These are phyloP conservation scores for Dasyornis broadbenti DNA, from an alignment of 2,113 vertebrate genomes.

Conservation along the genomic window DNA sequence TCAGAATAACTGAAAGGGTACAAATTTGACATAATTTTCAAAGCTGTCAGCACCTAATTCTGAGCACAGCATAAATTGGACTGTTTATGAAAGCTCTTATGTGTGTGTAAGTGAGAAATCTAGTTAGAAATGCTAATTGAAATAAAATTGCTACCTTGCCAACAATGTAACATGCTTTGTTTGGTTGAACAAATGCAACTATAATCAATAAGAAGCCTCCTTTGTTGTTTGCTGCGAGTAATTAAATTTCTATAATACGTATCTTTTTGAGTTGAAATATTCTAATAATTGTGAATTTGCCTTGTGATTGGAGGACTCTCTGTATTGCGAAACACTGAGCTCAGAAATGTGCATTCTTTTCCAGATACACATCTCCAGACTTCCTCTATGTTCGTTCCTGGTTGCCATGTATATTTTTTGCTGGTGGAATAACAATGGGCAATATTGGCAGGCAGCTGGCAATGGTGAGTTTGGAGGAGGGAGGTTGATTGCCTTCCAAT, in stretches of 20 bases:
- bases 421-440: conserved; percentile 96
- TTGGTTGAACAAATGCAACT: not conserved
- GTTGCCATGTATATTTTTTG: conserved; percentile 97
- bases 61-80: not conserved
- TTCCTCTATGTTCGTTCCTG: conserved; percentile 96
- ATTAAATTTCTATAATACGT: not conserved
- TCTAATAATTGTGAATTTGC: not conserved
- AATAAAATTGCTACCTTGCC: not conserved
- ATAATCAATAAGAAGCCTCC: not conserved
- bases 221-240: not conserved
- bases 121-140: not conserved
- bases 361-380: conserved; percentile 91
- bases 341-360: not conserved
- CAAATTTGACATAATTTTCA: not conserved
- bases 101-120: not conserved
- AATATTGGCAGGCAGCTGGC: conserved; percentile 95
- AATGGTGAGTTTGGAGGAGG: conserved; percentile 76
- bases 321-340: not conserved
- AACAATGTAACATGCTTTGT: not conserved
- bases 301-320: not conserved
- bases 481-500: not conserved
- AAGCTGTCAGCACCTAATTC: not conserved
- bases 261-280: not conserved
- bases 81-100: not conserved
- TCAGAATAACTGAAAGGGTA: not conserved